These are phyloP conservation scores for Spongia lamella DNA, from an alignment of 37 sponge, comb jelly and placozoan genomes.

Conservation along the genomic window DNA sequence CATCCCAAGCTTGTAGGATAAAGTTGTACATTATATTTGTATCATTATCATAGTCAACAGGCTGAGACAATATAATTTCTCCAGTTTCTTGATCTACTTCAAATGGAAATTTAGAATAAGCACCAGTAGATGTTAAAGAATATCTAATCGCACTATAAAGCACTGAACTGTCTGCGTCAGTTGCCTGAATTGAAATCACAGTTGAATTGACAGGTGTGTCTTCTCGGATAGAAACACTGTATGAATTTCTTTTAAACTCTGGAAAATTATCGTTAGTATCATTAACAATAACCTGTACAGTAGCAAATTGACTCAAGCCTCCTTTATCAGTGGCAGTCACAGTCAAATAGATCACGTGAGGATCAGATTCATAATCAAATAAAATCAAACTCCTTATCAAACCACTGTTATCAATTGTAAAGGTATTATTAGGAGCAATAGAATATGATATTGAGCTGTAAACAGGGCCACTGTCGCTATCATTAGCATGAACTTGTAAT, in stretches of 20 bases:
- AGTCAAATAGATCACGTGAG: slow-evolving; percentile 23
- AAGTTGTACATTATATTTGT: not conserved
- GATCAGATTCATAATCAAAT: slow-evolving; percentile 49
- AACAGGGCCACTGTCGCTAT: not conserved
- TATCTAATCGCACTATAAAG: slow-evolving; percentile 20
- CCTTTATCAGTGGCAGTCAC: slow-evolving; percentile 50
- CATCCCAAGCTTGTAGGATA: slow-evolving; percentile 16
- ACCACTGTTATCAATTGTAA: slow-evolving; percentile 34
- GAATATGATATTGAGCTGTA: not conserved
- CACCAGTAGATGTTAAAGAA: slow-evolving; percentile 12
- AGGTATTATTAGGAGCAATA: slow-evolving; percentile 6
- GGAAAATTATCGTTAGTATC: slow-evolving; percentile 62
- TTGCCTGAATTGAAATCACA: slow-evolving; percentile 12
- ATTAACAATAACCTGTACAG: slow-evolving; percentile 16
- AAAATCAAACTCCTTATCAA: slow-evolving; percentile 9
- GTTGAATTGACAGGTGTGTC: not conserved
- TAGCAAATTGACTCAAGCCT: slow-evolving; percentile 1
- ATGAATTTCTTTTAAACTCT: slow-evolving; percentile 12
- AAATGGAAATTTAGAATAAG: slow-evolving; percentile 7
- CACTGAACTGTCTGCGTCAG: slow-evolving; percentile 18
- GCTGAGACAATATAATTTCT: slow-evolving; percentile 9
- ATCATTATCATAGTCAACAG: slow-evolving; percentile 35
- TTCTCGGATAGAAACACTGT: slow-evolving; percentile 21
- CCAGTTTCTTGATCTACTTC: not conserved
- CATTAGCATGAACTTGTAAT: not conserved